Conservation (phyloP, 2,113 vertebrate species). For the Cathartes aura region DNA sequence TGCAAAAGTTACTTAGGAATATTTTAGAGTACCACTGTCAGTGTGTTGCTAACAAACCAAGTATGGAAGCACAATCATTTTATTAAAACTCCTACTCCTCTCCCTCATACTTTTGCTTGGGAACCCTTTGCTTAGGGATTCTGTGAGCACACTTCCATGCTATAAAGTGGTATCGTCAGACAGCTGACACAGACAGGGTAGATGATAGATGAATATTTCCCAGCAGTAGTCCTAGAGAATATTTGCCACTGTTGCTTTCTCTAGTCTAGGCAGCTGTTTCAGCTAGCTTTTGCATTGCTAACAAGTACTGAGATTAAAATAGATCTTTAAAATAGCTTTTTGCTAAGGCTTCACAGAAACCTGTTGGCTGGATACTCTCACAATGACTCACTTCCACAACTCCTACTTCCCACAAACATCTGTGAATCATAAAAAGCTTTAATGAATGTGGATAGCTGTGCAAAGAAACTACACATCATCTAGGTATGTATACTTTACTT, state of each 20-base stretch:
- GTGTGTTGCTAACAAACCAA: not conserved
- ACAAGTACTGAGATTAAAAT: constrained; percentile 49
- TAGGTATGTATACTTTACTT: constrained; percentile 24
- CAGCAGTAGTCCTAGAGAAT: constrained; percentile 5
- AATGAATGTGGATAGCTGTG: constrained; percentile 2
- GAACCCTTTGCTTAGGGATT: not conserved
- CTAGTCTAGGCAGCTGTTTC: constrained; percentile 56
- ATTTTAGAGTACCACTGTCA: not conserved
- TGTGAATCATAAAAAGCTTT: constrained; percentile 52
- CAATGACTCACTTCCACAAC: constrained; percentile 58
- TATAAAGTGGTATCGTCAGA: not conserved
- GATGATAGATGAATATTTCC: constrained; percentile 19
- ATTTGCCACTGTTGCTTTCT: constrained; percentile 21
- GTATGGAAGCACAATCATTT: not conserved
- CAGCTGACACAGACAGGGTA: not conserved
- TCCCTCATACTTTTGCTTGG: not conserved
- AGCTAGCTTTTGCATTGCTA: constrained; percentile 56
- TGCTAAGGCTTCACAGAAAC: constrained; percentile 44
- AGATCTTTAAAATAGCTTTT: constrained; percentile 51
- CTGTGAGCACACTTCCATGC: not conserved
- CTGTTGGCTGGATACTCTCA: constrained; percentile 33
- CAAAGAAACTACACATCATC: constrained; percentile 16
- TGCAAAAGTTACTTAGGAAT: not conserved
- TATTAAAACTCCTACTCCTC: not conserved
- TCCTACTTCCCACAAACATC: constrained; percentile 49